Evolutionary conservation across 1,140 invertebrate species (phyloP).

Genomic region (Drosophila sp.): DNA sequence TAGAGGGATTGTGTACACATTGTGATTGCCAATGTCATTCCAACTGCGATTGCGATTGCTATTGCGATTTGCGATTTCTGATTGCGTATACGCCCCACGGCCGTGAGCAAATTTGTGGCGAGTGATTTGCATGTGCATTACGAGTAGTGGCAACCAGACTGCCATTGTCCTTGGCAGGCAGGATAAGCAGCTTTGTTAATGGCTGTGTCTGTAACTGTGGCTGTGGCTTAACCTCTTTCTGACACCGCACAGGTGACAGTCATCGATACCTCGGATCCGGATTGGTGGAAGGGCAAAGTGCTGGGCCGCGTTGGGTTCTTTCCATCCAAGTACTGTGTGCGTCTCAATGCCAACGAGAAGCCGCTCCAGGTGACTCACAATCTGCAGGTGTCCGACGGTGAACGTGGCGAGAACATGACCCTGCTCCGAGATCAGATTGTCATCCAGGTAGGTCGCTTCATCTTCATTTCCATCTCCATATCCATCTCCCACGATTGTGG

Average conservation of each 20-base stretch:
- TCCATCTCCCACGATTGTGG: too few relatives aligned
- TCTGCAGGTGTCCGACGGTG: slow-evolving; percentile 88
- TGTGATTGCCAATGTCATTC: slow-evolving; percentile 47
- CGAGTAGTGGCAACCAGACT: not conserved
- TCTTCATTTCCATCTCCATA: too few relatives aligned
- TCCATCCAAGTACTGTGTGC: slow-evolving; percentile 96
- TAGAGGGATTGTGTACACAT: slow-evolving; percentile 57
- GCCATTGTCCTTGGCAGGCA: slow-evolving; percentile 19
- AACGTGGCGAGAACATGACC: slow-evolving; percentile 87
- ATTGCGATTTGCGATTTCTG: slow-evolving; percentile 28
- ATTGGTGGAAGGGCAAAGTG: slow-evolving; percentile 99
- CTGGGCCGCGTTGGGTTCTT: slow-evolving; percentile 96
- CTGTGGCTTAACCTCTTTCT: not conserved
- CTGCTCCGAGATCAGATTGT: slow-evolving; percentile 90
- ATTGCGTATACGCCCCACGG: slow-evolving; percentile 40
- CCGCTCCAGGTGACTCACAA: slow-evolving; percentile 93
- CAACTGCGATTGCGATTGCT: not conserved
- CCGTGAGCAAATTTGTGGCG: slow-evolving; percentile 30
- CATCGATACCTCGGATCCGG: slow-evolving; percentile 96
- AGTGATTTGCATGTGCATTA: slow-evolving; percentile 50
- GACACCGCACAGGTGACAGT: slow-evolving; percentile 89
- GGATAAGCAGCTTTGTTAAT: not conserved
- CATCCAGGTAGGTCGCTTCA: slow-evolving; percentile 86
- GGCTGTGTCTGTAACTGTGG: not conserved
- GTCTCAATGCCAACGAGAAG: slow-evolving; percentile 94